Base-by-base conservation (phyloP, 2,113 vertebrate species). In the Dasyprocta punctata region DNA sequence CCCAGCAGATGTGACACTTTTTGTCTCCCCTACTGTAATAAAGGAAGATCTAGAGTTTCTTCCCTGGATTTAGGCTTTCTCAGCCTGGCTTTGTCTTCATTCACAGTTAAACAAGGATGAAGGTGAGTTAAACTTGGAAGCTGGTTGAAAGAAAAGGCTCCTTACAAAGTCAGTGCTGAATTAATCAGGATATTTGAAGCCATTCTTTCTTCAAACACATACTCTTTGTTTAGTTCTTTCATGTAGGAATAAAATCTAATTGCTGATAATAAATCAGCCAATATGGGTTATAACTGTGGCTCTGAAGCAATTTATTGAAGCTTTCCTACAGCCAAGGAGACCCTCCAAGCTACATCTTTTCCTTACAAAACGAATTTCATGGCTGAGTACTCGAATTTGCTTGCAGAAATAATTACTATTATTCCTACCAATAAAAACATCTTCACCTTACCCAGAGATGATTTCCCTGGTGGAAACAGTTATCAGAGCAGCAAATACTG, bases 151-250 rank as follows among this genome's bases (percentile, higher is more conserved):
- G 30, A 30, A 60, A 65, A 86, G 49, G 52, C 41, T 16, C 5
- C 71, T 90, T 88, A 30, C 26, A 69, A 97, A 92, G 93, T 97
- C 95, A 96, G 88, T 92, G 19, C 41, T 38, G 26, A 90, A 67
- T 81, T 81, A 92, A 69, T 83, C 16, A 58, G 10, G 65, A 69
- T 41, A n/a, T 58, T 92, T 94, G 33, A 54, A 88, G 10, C 9
- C 44, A 65, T 93, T 94, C 36, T 94, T 80, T 90, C 20, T 71
- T 86, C 28, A 89, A 89, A 93, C 41, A n/a, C 38, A 44, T 69
- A 49, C 7, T 28, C 14, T 83, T 86, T 96, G 12, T 92, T 80
- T 87, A 58, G 65, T 3, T 1, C 28, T 80, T 86, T 86, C 65
- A 7, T 47, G 30, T n/a, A 65, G 26, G 41, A 96, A 92, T 83